A percentile compares a stretch with the other conserved stretches of the same genome.
Conservation (phyloP, 2,888 invertebrate genomes). For the Meiosimyza decipiens region DNA sequence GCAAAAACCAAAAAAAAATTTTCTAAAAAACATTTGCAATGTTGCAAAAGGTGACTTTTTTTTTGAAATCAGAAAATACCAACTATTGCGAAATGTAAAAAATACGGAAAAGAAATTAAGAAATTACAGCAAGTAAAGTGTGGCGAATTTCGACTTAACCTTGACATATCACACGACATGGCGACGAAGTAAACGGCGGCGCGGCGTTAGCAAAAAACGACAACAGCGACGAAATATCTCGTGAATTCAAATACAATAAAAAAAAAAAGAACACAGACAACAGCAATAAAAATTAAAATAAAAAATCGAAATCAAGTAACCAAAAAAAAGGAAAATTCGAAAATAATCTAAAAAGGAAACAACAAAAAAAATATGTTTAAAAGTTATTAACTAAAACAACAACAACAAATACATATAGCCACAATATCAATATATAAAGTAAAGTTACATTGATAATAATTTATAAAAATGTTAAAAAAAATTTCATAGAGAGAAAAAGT, state of each 20-base stretch:
- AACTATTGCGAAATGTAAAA: too few species aligned
- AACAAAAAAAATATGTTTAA: constrained; percentile 26
- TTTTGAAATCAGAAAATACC: background rate
- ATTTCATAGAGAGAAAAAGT: too few species aligned
- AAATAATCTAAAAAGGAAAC: background rate
- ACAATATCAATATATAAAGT: constrained; percentile 30
- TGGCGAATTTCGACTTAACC: constrained; percentile 48
- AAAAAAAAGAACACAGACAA: constrained; percentile 1
- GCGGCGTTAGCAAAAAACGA: constrained; percentile 38
- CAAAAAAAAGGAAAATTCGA: constrained; percentile 19
- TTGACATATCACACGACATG: constrained; percentile 56
- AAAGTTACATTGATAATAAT: too few species aligned
- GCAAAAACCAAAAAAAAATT: constrained; percentile 10
- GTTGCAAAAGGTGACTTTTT: background rate
- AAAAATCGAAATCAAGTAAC: constrained; percentile 19
- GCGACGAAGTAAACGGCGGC: constrained; percentile 31
- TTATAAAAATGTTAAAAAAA: too few species aligned
- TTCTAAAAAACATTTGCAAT: background rate
- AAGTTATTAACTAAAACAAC: constrained; percentile 23
- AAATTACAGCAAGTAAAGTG: constrained; percentile 14
- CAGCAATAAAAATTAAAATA: background rate
- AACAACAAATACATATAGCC: constrained; percentile 33
- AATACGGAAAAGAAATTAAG: background rate
- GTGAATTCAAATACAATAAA: constrained; percentile 7
- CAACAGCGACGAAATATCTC: constrained; percentile 36